phyloP scores from a whole-genome alignment of 2,113 vertebrate species.

The Bettongia penicillata region DNA sequence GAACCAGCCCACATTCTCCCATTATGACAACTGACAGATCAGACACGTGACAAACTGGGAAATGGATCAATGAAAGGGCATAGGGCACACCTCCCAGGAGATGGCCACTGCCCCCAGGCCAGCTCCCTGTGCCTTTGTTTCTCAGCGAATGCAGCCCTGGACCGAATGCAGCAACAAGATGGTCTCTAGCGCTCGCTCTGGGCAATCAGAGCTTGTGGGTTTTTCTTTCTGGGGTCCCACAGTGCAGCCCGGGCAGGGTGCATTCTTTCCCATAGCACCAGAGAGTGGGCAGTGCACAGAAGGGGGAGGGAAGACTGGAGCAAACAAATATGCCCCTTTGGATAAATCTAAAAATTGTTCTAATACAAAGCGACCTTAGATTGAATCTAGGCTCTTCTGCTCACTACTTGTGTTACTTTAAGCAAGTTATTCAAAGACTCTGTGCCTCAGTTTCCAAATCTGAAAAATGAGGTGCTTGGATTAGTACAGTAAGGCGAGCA shows the following conservation, averaged over 20 bases:
- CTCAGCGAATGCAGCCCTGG: not conserved
- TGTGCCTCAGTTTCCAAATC: not conserved
- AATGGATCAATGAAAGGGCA: not conserved
- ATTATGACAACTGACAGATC: not conserved
- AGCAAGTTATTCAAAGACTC: not conserved
- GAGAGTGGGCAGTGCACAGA: not conserved
- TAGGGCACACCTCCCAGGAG: not conserved
- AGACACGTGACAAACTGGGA: not conserved
- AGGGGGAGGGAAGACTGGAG: too few species aligned
- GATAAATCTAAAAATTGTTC: not conserved
- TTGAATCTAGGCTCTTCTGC: not conserved
- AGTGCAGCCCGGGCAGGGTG: not conserved
- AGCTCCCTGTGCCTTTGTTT: not conserved
- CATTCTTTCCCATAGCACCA: not conserved
- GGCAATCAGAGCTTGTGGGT: not conserved
- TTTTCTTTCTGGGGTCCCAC: too few species aligned
- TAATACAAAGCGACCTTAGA: not conserved
- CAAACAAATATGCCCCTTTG: not conserved
- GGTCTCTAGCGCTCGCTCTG: not conserved
- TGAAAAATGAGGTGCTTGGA: not conserved
- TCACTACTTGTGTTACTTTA: not conserved
- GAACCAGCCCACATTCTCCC: not conserved
- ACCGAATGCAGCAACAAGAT: not conserved
- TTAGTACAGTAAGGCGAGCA: not conserved
- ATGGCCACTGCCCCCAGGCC: not conserved